Base-by-base conservation (phyloP, 1,140 invertebrate genomes). In the Drosophila tsacasi region DNA sequence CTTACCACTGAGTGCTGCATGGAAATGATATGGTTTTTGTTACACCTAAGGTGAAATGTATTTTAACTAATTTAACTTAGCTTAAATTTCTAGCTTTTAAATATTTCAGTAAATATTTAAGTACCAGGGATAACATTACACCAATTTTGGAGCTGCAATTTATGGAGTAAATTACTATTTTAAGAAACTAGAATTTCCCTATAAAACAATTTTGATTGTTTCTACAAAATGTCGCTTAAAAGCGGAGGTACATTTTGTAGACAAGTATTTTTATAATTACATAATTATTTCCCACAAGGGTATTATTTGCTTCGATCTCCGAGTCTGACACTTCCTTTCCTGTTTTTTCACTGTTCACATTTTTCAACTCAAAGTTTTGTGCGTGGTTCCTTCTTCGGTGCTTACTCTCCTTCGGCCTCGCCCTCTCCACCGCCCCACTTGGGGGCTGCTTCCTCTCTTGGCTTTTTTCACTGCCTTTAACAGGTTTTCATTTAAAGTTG, bases 401-500 rank as follows among this genome's bases (percentile, higher is more conserved):
- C 44, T 61, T 13, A 15, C 32, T 46, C 52, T 5, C 27, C 52
- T 58, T 12, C 30, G n/a, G n/a, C 12, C 15, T 19, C 9, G 7
- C 63, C 62, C 61, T 49, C 46, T 57, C n/a, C n/a, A n/a, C n/a
- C n/a, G n/a, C n/a, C n/a, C n/a, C n/a, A n/a, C n/a, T 17, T 21
- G 23, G 49, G 7, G 40, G 9, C 58, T 39, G 71, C 25, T 80
- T 74, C 68, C 50, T 71, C 50, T 64, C 32, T 71, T 50, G 37
- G 32, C 44, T 25, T 81, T 67, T 64, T 76, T 39, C 30, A 25
- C 42, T 62, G 79, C 64, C 77, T 64, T 83, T 87, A 87, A 87
- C 83, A 81, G 83, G 83, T 87, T 87, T 89, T 87, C 81, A 81
- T 77, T 84, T 89, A 80, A 87, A 87, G 84, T 87, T 89, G 68